Base-by-base conservation (phyloP, 1,140 invertebrate genomes). In the Drosophila orena region DNA sequence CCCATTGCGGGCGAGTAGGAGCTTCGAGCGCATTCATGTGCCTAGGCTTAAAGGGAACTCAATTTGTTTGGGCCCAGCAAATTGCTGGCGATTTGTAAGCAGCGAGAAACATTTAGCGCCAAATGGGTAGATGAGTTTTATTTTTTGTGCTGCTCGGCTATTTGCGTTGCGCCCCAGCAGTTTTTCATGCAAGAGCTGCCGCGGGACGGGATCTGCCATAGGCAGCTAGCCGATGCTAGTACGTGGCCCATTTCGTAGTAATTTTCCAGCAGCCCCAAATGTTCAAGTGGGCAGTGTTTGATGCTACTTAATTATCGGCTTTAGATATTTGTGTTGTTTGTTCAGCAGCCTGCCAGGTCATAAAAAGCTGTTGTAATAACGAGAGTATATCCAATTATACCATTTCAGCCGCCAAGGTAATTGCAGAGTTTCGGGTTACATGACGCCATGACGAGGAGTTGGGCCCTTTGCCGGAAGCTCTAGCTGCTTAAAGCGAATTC, bases 301-400 rank as follows among this genome's bases (percentile, higher is more conserved):
- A 38, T 62, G 72, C 72, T 52, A 66, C 72, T 76, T 88, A 86
- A 86, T 88, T 81, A 83, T 65, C 58, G 49, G 64, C 61, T 60
- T 42, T 47, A 56, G 44, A 43, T 58, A 47, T 61, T 57, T 55
- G 40, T 24, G 43, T 55, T 81, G 64, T 65, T 80, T 85, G 46
- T 62, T 70, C 44, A 61, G 22, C 59, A 76, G 55, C 57, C 42
- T 38, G 44, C 15, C 37, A 20, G 24, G 43, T 76, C 56, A 58
- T 59, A 43, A 76, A 49, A 55, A 60, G 55, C 47, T 75, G 58
- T 62, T 55, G 70, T 55, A 75, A 64, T 74, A 75, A 76, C 46
- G 40, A 75, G 53, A 65, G 60, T 50, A 68, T n/a, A n/a, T n/a
- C n/a, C n/a, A n/a, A n/a, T n/a, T 69, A 70, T 65, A 56, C 43